A percentile compares a stretch with the other conserved stretches of the same genome.
Conservation (phyloP, 1,140 invertebrate genomes). For the Zaprionus africanus region DNA sequence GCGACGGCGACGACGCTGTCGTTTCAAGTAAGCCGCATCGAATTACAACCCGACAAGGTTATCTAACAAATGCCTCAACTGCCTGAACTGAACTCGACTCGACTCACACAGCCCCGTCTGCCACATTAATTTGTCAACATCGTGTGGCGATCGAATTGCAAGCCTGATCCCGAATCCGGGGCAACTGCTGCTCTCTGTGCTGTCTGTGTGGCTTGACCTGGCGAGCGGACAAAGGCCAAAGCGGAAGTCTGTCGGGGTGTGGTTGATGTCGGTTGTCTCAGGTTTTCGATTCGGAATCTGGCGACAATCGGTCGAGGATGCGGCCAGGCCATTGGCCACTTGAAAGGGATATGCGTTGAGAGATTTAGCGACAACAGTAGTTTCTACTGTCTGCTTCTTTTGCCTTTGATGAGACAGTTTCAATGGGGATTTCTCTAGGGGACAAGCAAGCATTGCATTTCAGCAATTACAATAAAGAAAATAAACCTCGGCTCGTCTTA, state of each 20-base stretch:
- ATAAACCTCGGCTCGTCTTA: not conserved
- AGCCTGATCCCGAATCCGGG: conserved; percentile 23
- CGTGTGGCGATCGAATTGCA: conserved; percentile 39
- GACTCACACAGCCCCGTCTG: conserved; percentile 7
- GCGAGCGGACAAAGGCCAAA: conserved; percentile 27
- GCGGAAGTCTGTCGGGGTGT: conserved; percentile 59
- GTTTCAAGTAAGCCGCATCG: conserved; percentile 58
- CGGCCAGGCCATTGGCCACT: conserved; percentile 31
- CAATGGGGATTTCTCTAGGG: conserved; percentile 44
- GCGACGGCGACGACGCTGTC: not conserved
- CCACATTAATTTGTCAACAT: conserved; percentile 54
- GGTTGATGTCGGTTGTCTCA: conserved; percentile 34
- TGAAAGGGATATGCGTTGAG: conserved; percentile 46
- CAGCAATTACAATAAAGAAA: conserved; percentile 26
- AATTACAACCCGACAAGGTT: conserved; percentile 50
- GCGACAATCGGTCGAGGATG: conserved; percentile 45
- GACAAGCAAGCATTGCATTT: conserved; percentile 45
- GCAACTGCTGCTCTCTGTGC: conserved; percentile 18
- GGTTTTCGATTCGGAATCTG: conserved; percentile 25
- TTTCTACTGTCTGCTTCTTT: not conserved
- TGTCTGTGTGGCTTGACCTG: conserved; percentile 58
- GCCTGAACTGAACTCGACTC: conserved; percentile 5
- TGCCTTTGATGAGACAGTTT: conserved; percentile 46
- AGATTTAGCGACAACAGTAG: conserved; percentile 37
- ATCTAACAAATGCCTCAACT: conserved; percentile 31